A percentile compares a stretch with the other conserved stretches of the same genome.
phyloP scores from a whole-genome alignment of 2,888 invertebrate species.

The Hydrotaea cyrtoneurina region DNA sequence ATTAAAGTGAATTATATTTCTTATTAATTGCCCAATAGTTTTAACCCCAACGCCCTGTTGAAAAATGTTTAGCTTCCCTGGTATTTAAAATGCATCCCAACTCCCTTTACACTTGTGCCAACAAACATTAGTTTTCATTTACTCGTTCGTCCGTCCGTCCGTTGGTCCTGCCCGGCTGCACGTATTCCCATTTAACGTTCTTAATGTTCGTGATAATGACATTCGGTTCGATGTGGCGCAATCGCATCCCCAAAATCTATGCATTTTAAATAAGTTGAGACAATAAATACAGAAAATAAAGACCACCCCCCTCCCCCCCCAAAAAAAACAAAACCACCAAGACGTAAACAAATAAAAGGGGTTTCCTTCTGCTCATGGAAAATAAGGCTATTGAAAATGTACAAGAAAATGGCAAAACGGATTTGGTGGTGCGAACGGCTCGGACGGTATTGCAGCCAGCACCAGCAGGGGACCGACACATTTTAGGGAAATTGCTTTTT shows the following conservation, averaged over 20 bases:
- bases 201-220: slow-evolving; percentile 41
- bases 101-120: too few relatives aligned
- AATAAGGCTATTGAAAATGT: background rate
- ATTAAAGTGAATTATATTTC: too few relatives aligned
- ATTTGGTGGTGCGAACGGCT: background rate
- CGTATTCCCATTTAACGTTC: slow-evolving; percentile 15
- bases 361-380: background rate
- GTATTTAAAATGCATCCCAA: too few relatives aligned
- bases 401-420: background rate
- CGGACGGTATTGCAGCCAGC: background rate
- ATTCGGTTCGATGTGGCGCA: background rate
- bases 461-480: background rate
- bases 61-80: too few relatives aligned
- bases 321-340: slow-evolving; percentile 8
- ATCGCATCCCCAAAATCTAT: slow-evolving; percentile 5
- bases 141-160: background rate
- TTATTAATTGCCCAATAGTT: too few relatives aligned
- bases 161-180: background rate
- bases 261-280: slow-evolving; percentile 28
- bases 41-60: too few relatives aligned
- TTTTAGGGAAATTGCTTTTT: slow-evolving; percentile 33
- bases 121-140: too few relatives aligned
- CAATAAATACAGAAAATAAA: background rate
- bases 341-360: background rate
- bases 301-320: too few relatives aligned